Percentiles rank a stretch among this genome's conserved stretches.
These are phyloP conservation scores for Eupeodes luniger DNA, from an alignment of 2,888 invertebrate genomes.

Conservation along the genomic window DNA sequence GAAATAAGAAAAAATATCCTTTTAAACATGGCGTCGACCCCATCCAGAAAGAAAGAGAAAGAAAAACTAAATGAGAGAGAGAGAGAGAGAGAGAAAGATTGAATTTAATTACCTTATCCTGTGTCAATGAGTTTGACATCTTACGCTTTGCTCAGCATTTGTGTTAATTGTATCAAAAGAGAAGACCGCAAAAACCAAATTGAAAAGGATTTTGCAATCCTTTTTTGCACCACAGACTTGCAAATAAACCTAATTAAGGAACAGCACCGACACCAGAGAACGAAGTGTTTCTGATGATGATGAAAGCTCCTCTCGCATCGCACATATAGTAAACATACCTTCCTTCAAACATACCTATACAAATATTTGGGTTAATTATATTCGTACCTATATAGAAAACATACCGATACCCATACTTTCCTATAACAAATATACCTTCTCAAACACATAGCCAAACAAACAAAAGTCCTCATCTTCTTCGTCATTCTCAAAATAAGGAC, in stretches of 20 bases:
- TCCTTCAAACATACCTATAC: background rate
- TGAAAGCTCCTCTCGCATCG: background rate
- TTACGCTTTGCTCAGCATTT: conserved; percentile 42
- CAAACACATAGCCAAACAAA: background rate
- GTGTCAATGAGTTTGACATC: conserved; percentile 66
- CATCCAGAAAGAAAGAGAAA: background rate
- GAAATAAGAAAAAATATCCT: background rate
- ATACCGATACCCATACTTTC: background rate
- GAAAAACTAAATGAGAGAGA: background rate
- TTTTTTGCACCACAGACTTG: conserved; percentile 30
- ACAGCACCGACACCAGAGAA: conserved; percentile 19
- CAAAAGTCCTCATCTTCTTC: conserved; percentile 14
- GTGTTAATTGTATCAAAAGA: conserved; percentile 55
- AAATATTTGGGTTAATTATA: conserved; percentile 60
- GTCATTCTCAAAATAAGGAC: conserved; percentile 20
- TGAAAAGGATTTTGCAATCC: conserved; percentile 57
- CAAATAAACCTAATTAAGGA: conserved; percentile 64
- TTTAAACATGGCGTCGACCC: background rate
- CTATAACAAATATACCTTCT: background rate
- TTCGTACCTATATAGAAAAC: background rate
- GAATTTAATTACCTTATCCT: conserved; percentile 51
- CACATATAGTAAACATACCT: background rate
- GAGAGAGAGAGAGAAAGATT: background rate
- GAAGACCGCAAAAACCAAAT: conserved; percentile 31
- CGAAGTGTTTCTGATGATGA: conserved; percentile 17